Conservation (phyloP, 2,888 invertebrate species). For the Apamea anceps region DNA sequence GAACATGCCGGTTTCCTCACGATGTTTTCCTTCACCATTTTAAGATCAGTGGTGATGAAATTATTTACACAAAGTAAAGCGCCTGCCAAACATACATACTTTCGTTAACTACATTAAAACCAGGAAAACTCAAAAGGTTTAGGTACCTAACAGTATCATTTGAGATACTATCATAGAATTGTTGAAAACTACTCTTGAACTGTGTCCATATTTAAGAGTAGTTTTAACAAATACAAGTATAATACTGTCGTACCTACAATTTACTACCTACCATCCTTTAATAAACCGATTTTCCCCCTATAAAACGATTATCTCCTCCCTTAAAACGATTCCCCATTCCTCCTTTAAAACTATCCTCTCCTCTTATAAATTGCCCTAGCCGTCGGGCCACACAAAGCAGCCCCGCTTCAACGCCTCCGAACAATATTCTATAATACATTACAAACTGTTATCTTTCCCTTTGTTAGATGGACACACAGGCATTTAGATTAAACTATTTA, state of each 20-base stretch:
- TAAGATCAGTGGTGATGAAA: neutral
- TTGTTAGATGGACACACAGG: constrained; percentile 73
- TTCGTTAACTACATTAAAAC: neutral
- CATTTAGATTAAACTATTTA: constrained; percentile 75
- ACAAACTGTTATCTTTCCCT: constrained; percentile 76
- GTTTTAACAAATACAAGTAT: neutral
- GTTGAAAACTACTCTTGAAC: too few relatives aligned
- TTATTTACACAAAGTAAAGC: neutral
- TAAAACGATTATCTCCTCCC: neutral
- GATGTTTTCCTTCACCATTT: neutral
- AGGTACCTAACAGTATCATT: neutral
- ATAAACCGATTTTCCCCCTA: neutral
- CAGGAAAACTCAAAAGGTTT: neutral
- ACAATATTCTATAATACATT: constrained; percentile 77
- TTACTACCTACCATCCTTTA: neutral
- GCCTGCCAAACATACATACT: neutral
- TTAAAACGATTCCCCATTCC: constrained; percentile 1
- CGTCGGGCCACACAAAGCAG: constrained; percentile 67
- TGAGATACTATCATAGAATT: neutral
- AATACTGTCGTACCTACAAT: neutral
- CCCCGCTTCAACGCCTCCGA: constrained; percentile 72
- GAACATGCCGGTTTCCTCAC: neutral
- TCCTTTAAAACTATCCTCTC: constrained; percentile 17
- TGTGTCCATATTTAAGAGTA: neutral
- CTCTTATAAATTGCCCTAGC: constrained; percentile 48